Base-by-base conservation (phyloP, 1,140 invertebrate genomes). In the Drosophila lacteicornis region DNA sequence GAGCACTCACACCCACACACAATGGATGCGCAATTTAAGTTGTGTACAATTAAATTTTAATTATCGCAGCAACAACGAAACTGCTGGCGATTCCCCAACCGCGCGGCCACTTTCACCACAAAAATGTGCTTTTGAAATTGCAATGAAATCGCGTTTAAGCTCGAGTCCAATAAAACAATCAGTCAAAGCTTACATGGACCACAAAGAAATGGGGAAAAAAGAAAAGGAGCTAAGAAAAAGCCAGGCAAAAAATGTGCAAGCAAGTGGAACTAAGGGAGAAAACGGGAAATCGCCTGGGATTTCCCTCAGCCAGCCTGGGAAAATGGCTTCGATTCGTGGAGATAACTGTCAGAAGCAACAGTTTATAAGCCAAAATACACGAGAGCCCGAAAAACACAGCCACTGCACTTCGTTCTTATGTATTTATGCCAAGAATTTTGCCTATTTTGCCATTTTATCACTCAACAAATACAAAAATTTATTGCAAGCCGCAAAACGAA, bases 31-130 rank as follows among this genome's bases (percentile, higher is more conserved):
- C 85, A 68, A 90, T 84, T 84, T 58, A 83, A 88, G 77, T 84
- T 75, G 84, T 43, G 60, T 71, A 66, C 70, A 88, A 88, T 88
- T 88, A 81, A 90, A 84, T 66, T 90, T 81, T 88, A 88, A 90
- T 90, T 88, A 90, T 70, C 46, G 68, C 65, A 57, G 51, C 73
- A 51, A 42, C 46, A 49, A 50, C 56, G 49, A 61, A 43, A 13
- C 30, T 30, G 17, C 55, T n/a, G 42, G 27, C 25, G 58, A 61
- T 47, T 43, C 6, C 27, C 38, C 45, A 27, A 17, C 2, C 50
- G 9, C 50, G 9, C 11, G 6, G 7, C 12, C 42, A 53, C 58
- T 43, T 30, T 45, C 19, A 27, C 69, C 56, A 33, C 68, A 73
- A 60, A 59, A 51, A 73, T 73, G 30, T 43, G 53, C 45, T 55